These are phyloP conservation scores for Herminia tarsipennalis DNA, from an alignment of 2,888 invertebrate species.

Conservation along the genomic window DNA sequence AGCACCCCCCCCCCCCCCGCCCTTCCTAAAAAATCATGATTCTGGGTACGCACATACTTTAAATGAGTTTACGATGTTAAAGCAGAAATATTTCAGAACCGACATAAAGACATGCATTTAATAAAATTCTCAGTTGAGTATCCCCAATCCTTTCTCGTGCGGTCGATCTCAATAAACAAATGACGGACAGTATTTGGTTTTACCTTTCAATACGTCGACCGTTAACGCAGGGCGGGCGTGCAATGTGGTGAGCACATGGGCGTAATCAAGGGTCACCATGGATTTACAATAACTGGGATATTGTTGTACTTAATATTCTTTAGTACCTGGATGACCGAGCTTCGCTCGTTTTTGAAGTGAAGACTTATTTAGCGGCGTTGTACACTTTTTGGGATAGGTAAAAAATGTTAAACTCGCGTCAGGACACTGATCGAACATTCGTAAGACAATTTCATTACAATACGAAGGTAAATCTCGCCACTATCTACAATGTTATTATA, in stretches of 20 bases:
- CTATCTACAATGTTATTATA: too few species aligned
- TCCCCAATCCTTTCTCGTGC: slow-evolving; percentile 41
- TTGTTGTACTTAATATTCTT: not conserved
- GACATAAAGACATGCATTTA: slow-evolving; percentile 3
- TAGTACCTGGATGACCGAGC: not conserved
- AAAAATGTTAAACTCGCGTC: too few species aligned
- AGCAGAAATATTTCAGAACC: not conserved
- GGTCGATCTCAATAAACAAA: slow-evolving; percentile 45
- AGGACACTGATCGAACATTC: not conserved
- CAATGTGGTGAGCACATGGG: slow-evolving; percentile 77
- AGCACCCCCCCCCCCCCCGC: too few species aligned
- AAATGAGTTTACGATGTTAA: not conserved
- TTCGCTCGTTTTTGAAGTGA: too few species aligned
- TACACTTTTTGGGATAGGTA: too few species aligned
- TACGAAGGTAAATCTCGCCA: too few species aligned
- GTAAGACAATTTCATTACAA: not conserved
- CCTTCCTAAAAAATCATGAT: too few species aligned
- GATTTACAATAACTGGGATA: slow-evolving; percentile 18
- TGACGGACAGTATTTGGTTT: slow-evolving; percentile 55
- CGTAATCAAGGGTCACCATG: slow-evolving; percentile 33
- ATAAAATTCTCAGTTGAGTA: slow-evolving; percentile 26
- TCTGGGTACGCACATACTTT: too few species aligned
- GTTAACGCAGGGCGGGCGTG: slow-evolving; percentile 52
- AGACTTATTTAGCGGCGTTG: too few species aligned
- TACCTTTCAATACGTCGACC: slow-evolving; percentile 59